phyloP scores from a whole-genome alignment of 2,888 invertebrate genomes.

The Crossocerus cetratus region DNA sequence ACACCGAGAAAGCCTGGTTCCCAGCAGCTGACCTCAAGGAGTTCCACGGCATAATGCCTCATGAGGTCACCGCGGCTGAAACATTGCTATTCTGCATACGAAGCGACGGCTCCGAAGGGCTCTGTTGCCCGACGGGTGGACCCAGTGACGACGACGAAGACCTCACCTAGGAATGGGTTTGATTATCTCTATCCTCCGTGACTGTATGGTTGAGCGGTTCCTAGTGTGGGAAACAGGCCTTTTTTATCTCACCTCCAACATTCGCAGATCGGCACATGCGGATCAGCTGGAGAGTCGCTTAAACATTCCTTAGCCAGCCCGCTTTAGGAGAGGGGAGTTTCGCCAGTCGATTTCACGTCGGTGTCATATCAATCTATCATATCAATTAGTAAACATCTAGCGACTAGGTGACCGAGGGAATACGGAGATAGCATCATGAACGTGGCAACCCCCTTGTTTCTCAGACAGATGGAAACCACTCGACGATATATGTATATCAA shows the following conservation, averaged over 20 bases:
- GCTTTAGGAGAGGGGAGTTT: too few species aligned
- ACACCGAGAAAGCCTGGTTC: slow-evolving; percentile 95
- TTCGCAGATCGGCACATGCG: neutral
- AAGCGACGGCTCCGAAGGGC: slow-evolving; percentile 89
- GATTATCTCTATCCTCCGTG: slow-evolving; percentile 37
- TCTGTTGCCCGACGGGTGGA: slow-evolving; percentile 87
- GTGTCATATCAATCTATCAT: neutral
- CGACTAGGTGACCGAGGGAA: too few species aligned
- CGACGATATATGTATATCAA: slow-evolving; percentile 33
- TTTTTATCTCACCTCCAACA: neutral
- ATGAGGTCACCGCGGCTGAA: slow-evolving; percentile 87
- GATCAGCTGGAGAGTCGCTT: neutral
- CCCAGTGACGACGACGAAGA: slow-evolving; percentile 78
- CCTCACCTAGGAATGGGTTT: slow-evolving; percentile 66
- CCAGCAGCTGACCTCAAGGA: slow-evolving; percentile 92
- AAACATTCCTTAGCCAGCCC: too few species aligned
- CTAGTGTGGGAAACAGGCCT: slow-evolving; percentile 35
- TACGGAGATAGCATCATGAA: too few species aligned
- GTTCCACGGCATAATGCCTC: slow-evolving; percentile 92
- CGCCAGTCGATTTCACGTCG: too few species aligned
- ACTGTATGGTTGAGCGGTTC: slow-evolving; percentile 41
- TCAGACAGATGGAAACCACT: slow-evolving; percentile 49
- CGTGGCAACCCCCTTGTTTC: slow-evolving; percentile 34
- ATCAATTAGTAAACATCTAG: neutral
- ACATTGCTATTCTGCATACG: slow-evolving; percentile 90